Percentiles rank a stretch among this genome's conserved stretches.
Conservation (phyloP, 1,140 invertebrate species). For the Pachyrhynchus sulphureomaculatus region DNA sequence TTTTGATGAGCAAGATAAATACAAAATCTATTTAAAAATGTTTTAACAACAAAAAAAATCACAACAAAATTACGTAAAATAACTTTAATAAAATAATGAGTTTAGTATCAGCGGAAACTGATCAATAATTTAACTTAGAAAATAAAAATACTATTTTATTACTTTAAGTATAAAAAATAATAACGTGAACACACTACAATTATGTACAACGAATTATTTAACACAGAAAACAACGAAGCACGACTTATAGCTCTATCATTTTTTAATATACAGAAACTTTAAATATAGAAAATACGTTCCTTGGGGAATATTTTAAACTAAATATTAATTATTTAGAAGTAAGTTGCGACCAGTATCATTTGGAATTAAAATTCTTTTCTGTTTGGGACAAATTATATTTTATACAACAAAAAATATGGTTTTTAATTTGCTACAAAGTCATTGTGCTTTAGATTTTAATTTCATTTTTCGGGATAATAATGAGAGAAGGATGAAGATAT, state of each 20-base stretch:
- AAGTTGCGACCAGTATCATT: no score
- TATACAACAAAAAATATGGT: no score
- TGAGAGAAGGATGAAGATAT: no score
- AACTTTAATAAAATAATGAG: constrained; percentile 38
- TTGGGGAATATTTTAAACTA: no score
- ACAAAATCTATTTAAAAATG: neutral
- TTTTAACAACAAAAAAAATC: constrained; percentile 34
- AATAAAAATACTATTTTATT: constrained; percentile 42
- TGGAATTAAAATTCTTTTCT: no score
- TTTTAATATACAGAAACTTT: no score
- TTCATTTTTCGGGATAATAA: no score
- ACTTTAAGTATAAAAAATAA: constrained; percentile 47
- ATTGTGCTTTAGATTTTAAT: no score
- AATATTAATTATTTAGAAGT: no score
- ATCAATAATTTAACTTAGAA: constrained; percentile 38
- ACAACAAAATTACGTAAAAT: constrained; percentile 48
- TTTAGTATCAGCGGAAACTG: constrained; percentile 39
- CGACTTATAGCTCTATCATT: neutral
- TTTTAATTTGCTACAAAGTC: no score
- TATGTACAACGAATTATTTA: constrained; percentile 48
- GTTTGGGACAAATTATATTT: no score
- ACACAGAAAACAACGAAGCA: constrained; percentile 44
- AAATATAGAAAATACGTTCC: no score
- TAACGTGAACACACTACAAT: constrained; percentile 46
- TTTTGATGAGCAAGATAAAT: neutral